Conservation (phyloP, 2,113 vertebrate genomes). For the Phaethornis superciliosus region DNA sequence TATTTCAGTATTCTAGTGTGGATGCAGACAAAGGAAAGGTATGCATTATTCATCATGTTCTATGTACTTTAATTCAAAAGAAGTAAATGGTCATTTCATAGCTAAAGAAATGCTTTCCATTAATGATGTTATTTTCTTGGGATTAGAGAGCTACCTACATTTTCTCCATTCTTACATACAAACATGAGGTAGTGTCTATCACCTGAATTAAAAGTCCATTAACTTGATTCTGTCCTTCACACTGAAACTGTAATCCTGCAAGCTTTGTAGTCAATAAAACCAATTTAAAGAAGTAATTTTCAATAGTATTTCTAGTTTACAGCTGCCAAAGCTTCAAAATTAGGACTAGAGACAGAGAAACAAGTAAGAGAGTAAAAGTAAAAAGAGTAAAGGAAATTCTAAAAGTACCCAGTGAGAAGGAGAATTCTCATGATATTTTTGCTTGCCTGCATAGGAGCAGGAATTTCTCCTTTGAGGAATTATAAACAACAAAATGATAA, state of each 20-base stretch:
- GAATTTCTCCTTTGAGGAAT: not conserved
- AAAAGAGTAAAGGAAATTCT: not conserved
- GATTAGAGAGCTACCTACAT: not conserved
- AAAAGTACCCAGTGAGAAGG: not conserved
- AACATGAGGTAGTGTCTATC: not conserved
- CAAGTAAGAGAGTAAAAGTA: not conserved
- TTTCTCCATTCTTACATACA: not conserved
- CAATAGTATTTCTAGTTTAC: not conserved
- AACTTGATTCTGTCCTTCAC: not conserved
- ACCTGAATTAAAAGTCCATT: slow-evolving; percentile 42
- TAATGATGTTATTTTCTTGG: slow-evolving; percentile 15
- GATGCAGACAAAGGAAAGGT: not conserved
- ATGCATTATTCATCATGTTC: slow-evolving; percentile 30
- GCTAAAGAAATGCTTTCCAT: not conserved
- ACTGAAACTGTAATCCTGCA: not conserved
- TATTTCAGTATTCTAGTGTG: not conserved
- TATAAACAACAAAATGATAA: not conserved
- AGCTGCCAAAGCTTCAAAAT: not conserved
- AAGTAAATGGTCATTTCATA: slow-evolving; percentile 17
- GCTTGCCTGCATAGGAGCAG: not conserved
- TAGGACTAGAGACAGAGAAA: not conserved
- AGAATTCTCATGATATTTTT: not conserved
- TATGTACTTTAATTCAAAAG: not conserved
- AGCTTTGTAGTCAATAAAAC: not conserved
- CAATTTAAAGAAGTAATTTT: not conserved